Conservation (phyloP, 2,113 vertebrate species). For the Brachypteracias leptosomus region DNA sequence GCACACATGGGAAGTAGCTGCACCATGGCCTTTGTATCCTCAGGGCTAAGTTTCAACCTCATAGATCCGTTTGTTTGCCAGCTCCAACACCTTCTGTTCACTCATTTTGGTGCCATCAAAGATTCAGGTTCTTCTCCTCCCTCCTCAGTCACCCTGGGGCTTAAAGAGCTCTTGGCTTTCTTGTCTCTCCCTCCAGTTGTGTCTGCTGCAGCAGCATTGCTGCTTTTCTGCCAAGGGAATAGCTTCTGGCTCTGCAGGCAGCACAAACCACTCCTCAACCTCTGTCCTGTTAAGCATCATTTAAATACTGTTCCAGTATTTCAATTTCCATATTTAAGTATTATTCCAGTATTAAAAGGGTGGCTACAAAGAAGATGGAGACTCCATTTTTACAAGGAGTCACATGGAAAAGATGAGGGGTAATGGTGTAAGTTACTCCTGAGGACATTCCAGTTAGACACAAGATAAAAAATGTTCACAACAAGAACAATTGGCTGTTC, state of each 20-base stretch:
- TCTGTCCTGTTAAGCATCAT: neutral
- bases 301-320: neutral
- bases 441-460: neutral
- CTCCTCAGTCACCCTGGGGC: neutral
- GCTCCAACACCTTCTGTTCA: neutral
- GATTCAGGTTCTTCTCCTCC: neutral
- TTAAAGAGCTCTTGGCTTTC: neutral
- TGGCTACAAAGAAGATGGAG: neutral
- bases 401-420: neutral
- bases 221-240: neutral
- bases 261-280: neutral
- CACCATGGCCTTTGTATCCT: neutral
- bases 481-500: neutral
- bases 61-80: neutral
- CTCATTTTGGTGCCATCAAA: neutral
- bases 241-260: neutral
- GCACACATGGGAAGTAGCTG: neutral
- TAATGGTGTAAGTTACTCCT: neutral
- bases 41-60: neutral
- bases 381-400: neutral
- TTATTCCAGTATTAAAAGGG: neutral
- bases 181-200: accelerated
- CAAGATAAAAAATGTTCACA: neutral
- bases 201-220: neutral
- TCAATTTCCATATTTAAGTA: too few relatives aligned